A percentile compares a stretch with the other conserved stretches of the same genome.
Evolutionary conservation across 2,797 vertebrate genomes (phyloP).

Genomic region (Psittacula derbiana): DNA sequence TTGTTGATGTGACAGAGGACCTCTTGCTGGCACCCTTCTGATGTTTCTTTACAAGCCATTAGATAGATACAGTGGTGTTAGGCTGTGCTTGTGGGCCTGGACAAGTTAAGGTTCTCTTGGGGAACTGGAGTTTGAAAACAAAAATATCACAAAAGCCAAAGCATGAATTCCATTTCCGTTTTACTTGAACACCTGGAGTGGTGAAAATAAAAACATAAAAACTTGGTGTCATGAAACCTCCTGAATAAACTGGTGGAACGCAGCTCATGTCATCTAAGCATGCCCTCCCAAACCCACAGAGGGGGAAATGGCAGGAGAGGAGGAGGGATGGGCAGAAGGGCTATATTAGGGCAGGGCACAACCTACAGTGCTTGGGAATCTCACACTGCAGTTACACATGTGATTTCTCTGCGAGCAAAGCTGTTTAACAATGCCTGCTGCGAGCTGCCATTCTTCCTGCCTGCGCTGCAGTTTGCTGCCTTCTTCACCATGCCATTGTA

Average conservation of each 20-base stretch:
- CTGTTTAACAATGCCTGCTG: not conserved
- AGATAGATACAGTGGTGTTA: not conserved
- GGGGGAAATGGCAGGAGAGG: not conserved
- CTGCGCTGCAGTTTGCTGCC: not conserved
- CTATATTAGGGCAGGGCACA: not conserved
- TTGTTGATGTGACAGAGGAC: not conserved
- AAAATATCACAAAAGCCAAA: not conserved
- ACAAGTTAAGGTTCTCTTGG: not conserved
- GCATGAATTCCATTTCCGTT: not conserved
- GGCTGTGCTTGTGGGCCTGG: not conserved
- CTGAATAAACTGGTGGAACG: not conserved
- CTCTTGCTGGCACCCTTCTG: not conserved
- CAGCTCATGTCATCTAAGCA: not conserved
- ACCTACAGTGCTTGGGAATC: not conserved
- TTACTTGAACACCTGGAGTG: not conserved
- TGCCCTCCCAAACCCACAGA: not conserved
- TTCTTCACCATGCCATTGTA: not conserved
- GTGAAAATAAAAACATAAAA: not conserved
- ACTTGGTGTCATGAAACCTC: not conserved
- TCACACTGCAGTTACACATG: not conserved
- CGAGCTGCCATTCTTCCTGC: not conserved
- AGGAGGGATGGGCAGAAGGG: not conserved
- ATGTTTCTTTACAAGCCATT: not conserved
- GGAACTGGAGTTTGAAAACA: not conserved
- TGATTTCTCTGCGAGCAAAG: not conserved